These are phyloP conservation scores for Perca flavescens DNA, from an alignment of 2,113 vertebrate species.

Conservation along the genomic window DNA sequence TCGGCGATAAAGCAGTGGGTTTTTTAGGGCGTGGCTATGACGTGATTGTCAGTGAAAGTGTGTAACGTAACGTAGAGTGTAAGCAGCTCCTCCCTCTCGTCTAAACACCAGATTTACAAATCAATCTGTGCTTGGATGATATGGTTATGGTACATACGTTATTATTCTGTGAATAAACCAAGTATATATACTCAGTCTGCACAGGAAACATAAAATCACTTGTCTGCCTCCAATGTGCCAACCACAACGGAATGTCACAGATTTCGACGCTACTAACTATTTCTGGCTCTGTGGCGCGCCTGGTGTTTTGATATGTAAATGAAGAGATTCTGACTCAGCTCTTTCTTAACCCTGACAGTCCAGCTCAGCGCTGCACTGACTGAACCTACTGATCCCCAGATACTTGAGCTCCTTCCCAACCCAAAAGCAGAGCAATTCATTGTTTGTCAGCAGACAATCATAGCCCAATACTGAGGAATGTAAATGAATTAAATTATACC, in stretches of 20 bases:
- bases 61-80: no score
- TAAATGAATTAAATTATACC: not conserved
- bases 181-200: no score
- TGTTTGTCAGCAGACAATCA: no score
- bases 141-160: not conserved
- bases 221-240: no score
- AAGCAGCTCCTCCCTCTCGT: no score
- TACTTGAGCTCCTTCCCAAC: not conserved
- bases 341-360: no score
- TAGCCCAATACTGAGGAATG: not conserved
- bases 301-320: not conserved
- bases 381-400: not conserved
- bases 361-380: no score
- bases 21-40: no score
- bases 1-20: no score
- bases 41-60: no score
- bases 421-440: not conserved
- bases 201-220: no score
- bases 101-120: no score
- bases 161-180: not conserved
- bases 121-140: not conserved
- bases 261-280: not conserved
- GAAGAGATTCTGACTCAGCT: not conserved
- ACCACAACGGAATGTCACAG: not conserved
- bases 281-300: not conserved